These are phyloP conservation scores for Drosophila tanythrix DNA, from an alignment of 2,888 invertebrate species.

Conservation along the genomic window DNA sequence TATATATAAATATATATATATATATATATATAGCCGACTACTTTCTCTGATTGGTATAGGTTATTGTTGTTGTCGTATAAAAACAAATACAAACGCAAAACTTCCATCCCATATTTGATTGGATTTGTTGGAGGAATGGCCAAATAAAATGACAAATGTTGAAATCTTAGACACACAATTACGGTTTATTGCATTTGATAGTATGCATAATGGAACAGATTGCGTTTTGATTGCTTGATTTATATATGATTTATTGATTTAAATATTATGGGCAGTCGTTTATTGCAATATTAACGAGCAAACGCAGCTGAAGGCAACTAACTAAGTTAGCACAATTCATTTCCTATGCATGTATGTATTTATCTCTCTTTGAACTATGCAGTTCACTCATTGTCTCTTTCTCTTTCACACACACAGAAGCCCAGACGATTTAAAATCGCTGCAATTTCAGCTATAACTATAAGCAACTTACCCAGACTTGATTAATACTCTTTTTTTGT, in stretches of 20 bases:
- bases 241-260: not conserved
- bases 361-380: conserved; percentile 45
- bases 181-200: conserved; percentile 34
- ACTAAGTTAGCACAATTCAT: conserved; percentile 50
- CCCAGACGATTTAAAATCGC: conserved; percentile 40
- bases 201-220: conserved; percentile 28
- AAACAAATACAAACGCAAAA: not conserved
- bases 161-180: conserved; percentile 18
- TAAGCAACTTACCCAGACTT: conserved; percentile 34
- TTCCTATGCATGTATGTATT: conserved; percentile 33
- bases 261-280: conserved; percentile 37
- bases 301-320: conserved; percentile 36
- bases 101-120: not conserved
- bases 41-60: not conserved
- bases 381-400: conserved; percentile 50
- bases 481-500: conserved; percentile 31
- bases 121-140: not conserved
- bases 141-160: not conserved
- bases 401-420: conserved; percentile 11
- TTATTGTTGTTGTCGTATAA: not conserved
- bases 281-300: conserved; percentile 31
- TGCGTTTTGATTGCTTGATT: conserved; percentile 16
- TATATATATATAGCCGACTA: no score
- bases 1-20: no score
- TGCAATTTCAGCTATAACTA: conserved; percentile 21